Evolutionary conservation across 2,113 vertebrate genomes (phyloP).

Genomic region (Mesocricetus auratus): DNA sequence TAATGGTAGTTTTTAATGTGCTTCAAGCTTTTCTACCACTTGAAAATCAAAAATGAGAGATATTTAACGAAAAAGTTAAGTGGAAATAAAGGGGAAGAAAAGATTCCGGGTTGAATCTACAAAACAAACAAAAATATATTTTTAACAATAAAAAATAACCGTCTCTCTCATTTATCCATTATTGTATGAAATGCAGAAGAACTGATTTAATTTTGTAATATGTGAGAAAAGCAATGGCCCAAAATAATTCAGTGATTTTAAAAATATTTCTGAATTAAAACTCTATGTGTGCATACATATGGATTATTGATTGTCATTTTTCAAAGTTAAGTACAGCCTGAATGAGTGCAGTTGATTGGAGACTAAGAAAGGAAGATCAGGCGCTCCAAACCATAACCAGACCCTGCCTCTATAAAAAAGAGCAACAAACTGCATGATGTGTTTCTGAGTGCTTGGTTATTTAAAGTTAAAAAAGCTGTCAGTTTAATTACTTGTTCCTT

Average conservation of each 20-base stretch:
- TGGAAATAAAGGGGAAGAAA: slow-evolving; percentile 17
- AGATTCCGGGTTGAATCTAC: background rate
- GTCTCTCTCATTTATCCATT: slow-evolving; percentile 32
- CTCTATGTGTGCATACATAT: background rate
- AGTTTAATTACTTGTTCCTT: slow-evolving; percentile 50
- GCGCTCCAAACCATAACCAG: background rate
- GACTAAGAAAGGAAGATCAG: too few relatives aligned
- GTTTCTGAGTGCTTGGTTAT: slow-evolving; percentile 13
- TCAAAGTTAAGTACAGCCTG: slow-evolving; percentile 47
- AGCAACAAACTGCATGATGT: background rate
- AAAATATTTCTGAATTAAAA: slow-evolving; percentile 61
- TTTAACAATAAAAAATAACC: slow-evolving; percentile 51
- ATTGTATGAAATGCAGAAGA: slow-evolving; percentile 45
- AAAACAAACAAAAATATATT: background rate
- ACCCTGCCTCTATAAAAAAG: background rate
- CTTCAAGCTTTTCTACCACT: slow-evolving; percentile 64
- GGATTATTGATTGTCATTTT: slow-evolving; percentile 43
- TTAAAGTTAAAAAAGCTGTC: slow-evolving; percentile 24
- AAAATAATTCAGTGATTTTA: slow-evolving; percentile 41
- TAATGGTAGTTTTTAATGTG: slow-evolving; percentile 45
- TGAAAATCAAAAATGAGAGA: slow-evolving; percentile 7
- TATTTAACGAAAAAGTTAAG: slow-evolving; percentile 49
- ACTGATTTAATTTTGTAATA: slow-evolving; percentile 26
- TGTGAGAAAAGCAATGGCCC: background rate
- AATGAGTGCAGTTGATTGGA: background rate